These are phyloP conservation scores for Cryptotis parvus DNA, from an alignment of 2,113 vertebrate genomes.

Conservation along the genomic window DNA sequence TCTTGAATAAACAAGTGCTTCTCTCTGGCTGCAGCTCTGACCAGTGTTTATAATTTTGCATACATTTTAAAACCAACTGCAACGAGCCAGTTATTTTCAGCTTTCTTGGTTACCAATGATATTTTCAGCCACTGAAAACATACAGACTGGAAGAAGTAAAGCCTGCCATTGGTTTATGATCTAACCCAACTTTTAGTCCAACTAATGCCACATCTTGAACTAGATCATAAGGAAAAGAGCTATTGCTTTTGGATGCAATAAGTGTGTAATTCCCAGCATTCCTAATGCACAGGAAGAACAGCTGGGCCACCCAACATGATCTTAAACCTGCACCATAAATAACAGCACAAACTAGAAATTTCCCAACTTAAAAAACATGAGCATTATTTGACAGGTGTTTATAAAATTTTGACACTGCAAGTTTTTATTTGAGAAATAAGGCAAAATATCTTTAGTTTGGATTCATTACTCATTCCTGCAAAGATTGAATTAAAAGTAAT, in stretches of 20 bases:
- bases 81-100: background rate
- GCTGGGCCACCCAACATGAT: constrained; percentile 72
- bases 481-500: constrained; percentile 9
- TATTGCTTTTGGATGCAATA: constrained; percentile 61
- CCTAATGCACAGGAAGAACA: background rate
- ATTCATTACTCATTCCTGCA: constrained; percentile 16
- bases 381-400: constrained; percentile 69
- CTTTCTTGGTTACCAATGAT: constrained; percentile 42
- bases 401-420: constrained; percentile 37
- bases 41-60: constrained; percentile 60
- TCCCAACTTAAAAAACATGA: constrained; percentile 6
- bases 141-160: background rate
- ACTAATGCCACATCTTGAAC: background rate
- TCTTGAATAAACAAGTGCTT: constrained; percentile 63
- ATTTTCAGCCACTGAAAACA: constrained; percentile 59
- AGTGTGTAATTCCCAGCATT: background rate
- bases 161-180: background rate
- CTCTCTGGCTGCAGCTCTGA: background rate
- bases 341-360: constrained; percentile 37
- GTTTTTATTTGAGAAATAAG: constrained; percentile 55
- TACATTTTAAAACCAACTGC: constrained; percentile 21
- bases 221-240: background rate
- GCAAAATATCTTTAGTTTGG: constrained; percentile 18
- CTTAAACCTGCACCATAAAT: constrained; percentile 61
- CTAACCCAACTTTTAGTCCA: constrained; percentile 19